Evolutionary conservation across 2,888 invertebrate genomes (phyloP).

Genomic region (Xylophagus ater): DNA sequence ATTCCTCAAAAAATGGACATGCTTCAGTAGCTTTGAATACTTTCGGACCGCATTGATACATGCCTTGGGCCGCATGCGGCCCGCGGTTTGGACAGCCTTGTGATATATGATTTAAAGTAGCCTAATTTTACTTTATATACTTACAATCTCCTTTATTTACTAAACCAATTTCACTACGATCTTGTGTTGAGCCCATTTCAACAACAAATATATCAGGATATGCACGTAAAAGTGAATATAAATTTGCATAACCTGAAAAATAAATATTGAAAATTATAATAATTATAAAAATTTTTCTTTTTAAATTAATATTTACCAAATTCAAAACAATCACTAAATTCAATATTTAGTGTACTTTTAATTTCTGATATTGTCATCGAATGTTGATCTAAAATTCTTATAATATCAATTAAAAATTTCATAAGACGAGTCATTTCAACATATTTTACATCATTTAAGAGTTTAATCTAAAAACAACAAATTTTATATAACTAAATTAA

Average conservation of each 20-base stretch:
- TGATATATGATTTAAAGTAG: slow-evolving; percentile 19
- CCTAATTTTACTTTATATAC: slow-evolving; percentile 23
- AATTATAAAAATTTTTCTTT: neutral
- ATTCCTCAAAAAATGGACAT: too few species aligned
- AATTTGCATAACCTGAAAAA: slow-evolving; percentile 30
- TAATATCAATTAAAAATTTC: slow-evolving; percentile 31
- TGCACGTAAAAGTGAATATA: slow-evolving; percentile 30
- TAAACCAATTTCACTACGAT: slow-evolving; percentile 30
- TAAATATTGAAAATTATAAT: neutral
- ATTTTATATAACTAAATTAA: neutral
- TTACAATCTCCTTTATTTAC: slow-evolving; percentile 30
- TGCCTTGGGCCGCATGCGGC: too few species aligned
- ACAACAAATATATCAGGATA: slow-evolving; percentile 34
- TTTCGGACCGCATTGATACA: too few species aligned
- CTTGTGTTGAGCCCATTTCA: slow-evolving; percentile 27
- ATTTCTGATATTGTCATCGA: slow-evolving; percentile 31
- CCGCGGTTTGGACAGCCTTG: neutral
- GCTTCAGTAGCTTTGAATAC: too few species aligned
- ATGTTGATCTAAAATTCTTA: slow-evolving; percentile 30
- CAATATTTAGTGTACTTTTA: slow-evolving; percentile 27
- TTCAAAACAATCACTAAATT: slow-evolving; percentile 29
- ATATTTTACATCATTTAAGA: slow-evolving; percentile 24
- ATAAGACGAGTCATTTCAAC: slow-evolving; percentile 30
- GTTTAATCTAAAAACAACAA: slow-evolving; percentile 20
- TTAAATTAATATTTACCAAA: slow-evolving; percentile 22